phyloP scores from a whole-genome alignment of 2,113 vertebrate species.

The Raja brachyura region DNA sequence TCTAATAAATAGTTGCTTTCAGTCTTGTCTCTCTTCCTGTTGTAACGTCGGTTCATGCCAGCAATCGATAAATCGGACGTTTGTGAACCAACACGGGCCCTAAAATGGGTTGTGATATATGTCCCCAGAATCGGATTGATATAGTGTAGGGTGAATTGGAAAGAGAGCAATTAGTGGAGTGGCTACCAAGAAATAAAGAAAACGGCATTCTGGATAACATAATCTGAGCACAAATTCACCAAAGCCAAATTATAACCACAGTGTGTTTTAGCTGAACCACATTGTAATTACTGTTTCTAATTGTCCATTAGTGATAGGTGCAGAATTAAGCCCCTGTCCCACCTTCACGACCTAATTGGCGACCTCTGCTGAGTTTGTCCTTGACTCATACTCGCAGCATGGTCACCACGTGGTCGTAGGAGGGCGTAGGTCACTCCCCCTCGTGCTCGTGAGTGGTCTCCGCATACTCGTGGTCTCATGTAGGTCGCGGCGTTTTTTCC shows the following conservation, averaged over 20 bases:
- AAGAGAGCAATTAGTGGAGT: too few relatives aligned
- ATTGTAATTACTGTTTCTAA: neutral
- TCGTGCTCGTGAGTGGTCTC: too few relatives aligned
- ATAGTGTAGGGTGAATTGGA: too few relatives aligned
- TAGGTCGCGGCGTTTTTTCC: too few relatives aligned
- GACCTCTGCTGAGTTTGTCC: too few relatives aligned
- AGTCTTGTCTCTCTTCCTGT: neutral
- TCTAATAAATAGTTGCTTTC: neutral
- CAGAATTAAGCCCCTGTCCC: too few relatives aligned
- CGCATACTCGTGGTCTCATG: too few relatives aligned
- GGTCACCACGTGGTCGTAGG: too few relatives aligned
- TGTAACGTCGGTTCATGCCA: neutral
- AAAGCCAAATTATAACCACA: neutral
- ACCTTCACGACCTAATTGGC: too few relatives aligned
- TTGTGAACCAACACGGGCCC: neutral
- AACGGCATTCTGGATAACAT: neutral
- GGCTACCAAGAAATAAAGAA: neutral
- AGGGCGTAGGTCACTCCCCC: too few relatives aligned
- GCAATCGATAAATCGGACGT: neutral
- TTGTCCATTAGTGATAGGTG: neutral
- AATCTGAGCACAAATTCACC: neutral
- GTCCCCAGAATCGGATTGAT: too few relatives aligned
- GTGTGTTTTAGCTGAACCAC: neutral
- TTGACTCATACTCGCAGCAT: too few relatives aligned
- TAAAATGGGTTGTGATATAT: neutral